These are phyloP conservation scores for Syncerus caffer DNA, from an alignment of 2,797 vertebrate species.

Conservation along the genomic window DNA sequence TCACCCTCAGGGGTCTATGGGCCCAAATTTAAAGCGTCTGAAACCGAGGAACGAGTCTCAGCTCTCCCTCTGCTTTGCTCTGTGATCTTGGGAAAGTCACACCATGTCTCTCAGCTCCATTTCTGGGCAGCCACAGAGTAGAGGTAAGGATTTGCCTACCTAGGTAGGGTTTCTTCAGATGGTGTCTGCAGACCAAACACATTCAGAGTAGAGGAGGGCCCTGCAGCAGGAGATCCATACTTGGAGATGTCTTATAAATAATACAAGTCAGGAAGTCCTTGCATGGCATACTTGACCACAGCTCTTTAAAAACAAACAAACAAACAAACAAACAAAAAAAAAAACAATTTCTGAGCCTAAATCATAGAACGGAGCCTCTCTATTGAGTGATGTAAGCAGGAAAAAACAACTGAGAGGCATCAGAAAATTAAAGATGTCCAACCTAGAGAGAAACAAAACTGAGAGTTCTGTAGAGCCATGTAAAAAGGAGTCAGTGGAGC, in stretches of 20 bases:
- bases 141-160: background rate
- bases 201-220: background rate
- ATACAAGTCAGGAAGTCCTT: background rate
- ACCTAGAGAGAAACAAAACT: background rate
- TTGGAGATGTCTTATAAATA: background rate
- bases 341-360: background rate
- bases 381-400: background rate
- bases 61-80: background rate
- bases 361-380: background rate
- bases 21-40: background rate
- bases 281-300: too few species aligned
- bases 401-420: background rate
- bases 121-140: background rate
- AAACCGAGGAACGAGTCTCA: background rate
- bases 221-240: background rate
- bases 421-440: background rate
- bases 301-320: background rate
- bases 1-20: background rate
- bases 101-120: background rate
- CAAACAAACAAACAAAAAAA: fast-evolving
- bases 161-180: background rate
- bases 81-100: background rate
- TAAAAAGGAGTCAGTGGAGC: background rate
- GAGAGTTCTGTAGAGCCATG: background rate
- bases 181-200: background rate